Percentiles rank a stretch among this genome's conserved stretches.
Evolutionary conservation across 2,113 vertebrate genomes (phyloP).

Genomic region (Zosterops pallidus): DNA sequence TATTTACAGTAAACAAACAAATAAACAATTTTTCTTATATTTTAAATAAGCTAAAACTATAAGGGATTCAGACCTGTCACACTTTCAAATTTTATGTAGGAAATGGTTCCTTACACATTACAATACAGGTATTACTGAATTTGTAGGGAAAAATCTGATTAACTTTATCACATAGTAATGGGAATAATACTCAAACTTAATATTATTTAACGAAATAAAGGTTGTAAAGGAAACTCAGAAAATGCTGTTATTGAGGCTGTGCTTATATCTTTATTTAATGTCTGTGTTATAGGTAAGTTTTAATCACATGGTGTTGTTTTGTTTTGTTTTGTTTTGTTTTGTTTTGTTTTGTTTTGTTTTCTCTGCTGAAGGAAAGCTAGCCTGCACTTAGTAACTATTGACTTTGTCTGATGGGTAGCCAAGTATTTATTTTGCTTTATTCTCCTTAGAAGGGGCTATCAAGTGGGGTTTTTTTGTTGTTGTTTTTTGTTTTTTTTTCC

Average conservation of each 20-base stretch:
- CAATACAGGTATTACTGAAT: background rate
- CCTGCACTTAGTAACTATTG: background rate
- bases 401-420: background rate
- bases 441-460: background rate
- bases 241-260: background rate
- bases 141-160: background rate
- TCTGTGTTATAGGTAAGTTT: background rate
- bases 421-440: background rate
- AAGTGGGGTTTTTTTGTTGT: no score
- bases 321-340: background rate
- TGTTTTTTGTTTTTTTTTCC: background rate
- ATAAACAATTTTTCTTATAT: background rate
- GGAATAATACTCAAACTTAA: background rate
- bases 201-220: background rate
- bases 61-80: background rate
- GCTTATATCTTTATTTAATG: background rate
- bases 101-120: background rate
- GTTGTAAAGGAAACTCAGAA: background rate
- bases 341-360: background rate
- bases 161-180: background rate
- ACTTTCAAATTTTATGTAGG: background rate
- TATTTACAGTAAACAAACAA: background rate
- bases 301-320: rapidly evolving
- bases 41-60: background rate
- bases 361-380: background rate